Evolutionary conservation across 2,888 invertebrate genomes (phyloP).

Genomic region (Odontocerum albicorne): DNA sequence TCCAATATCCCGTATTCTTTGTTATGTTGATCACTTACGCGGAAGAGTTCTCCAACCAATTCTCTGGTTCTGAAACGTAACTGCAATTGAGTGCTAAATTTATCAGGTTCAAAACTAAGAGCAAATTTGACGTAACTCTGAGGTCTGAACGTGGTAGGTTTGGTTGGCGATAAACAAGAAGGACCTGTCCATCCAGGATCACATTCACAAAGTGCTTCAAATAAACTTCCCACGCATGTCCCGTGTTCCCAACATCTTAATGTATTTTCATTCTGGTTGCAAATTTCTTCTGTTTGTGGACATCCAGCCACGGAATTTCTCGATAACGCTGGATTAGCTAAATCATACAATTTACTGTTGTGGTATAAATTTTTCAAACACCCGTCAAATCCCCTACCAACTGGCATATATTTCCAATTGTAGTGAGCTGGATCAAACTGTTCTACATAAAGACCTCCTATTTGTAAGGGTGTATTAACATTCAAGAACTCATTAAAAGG

Average conservation of each 20-base stretch:
- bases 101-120: constrained; percentile 52
- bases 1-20: constrained; percentile 55
- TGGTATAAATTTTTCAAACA: constrained; percentile 62
- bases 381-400: constrained; percentile 54
- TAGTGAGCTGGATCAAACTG: constrained; percentile 45
- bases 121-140: constrained; percentile 59
- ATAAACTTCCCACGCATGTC: constrained; percentile 49
- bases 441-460: constrained; percentile 55
- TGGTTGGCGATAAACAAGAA: constrained; percentile 43
- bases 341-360: constrained; percentile 60
- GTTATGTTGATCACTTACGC: constrained; percentile 51
- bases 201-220: constrained; percentile 54
- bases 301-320: constrained; percentile 50
- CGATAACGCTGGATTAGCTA: constrained; percentile 53
- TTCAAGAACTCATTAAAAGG: constrained; percentile 59
- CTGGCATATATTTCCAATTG: constrained; percentile 44
- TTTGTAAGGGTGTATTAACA: constrained; percentile 57
- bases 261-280: constrained; percentile 48
- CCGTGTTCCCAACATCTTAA: constrained; percentile 47
- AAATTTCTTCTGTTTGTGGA: constrained; percentile 52
- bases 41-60: constrained; percentile 54
- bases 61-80: constrained; percentile 58
- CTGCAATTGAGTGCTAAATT: constrained; percentile 53
- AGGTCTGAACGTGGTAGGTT: constrained; percentile 51
- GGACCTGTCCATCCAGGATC: constrained; percentile 59